Percentiles rank a stretch among this genome's conserved stretches.
phyloP scores from a whole-genome alignment of 2,797 vertebrate species.

The Simalia tracyae region DNA sequence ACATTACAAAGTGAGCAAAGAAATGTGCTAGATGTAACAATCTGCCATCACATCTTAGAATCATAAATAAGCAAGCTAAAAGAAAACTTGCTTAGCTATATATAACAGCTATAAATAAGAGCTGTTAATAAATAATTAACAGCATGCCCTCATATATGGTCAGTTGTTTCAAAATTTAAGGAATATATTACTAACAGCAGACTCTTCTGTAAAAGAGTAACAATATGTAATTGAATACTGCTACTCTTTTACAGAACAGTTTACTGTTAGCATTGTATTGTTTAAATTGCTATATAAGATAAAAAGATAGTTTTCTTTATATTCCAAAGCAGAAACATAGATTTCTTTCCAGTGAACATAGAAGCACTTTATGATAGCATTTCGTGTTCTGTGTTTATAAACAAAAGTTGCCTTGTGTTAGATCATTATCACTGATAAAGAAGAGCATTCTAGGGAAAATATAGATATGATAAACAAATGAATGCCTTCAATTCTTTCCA shows the following conservation, averaged over 20 bases:
- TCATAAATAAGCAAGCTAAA: not conserved
- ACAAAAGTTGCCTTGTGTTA: not conserved
- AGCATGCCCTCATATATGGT: not conserved
- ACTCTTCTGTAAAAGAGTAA: not conserved
- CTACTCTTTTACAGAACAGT: not conserved
- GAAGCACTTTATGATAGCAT: not conserved
- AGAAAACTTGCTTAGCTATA: not conserved
- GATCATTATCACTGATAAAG: not conserved
- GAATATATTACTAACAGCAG: not conserved
- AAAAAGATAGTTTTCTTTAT: not conserved
- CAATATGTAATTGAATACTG: not conserved
- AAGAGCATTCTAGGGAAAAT: not conserved
- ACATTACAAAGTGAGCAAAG: not conserved
- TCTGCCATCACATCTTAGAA: not conserved
- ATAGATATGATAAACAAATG: not conserved
- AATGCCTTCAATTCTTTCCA: not conserved
- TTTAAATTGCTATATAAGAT: not conserved
- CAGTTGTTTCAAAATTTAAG: not conserved
- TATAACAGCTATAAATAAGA: not conserved
- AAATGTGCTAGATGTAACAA: not conserved
- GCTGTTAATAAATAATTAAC: not conserved
- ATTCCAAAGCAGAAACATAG: conserved; percentile 7
- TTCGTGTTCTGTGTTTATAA: conserved; percentile 14
- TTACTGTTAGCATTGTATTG: not conserved
- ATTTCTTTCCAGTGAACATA: not conserved